These are phyloP conservation scores for Leucoraja ocellata DNA, from an alignment of 2,797 vertebrate genomes.

Conservation along the genomic window DNA sequence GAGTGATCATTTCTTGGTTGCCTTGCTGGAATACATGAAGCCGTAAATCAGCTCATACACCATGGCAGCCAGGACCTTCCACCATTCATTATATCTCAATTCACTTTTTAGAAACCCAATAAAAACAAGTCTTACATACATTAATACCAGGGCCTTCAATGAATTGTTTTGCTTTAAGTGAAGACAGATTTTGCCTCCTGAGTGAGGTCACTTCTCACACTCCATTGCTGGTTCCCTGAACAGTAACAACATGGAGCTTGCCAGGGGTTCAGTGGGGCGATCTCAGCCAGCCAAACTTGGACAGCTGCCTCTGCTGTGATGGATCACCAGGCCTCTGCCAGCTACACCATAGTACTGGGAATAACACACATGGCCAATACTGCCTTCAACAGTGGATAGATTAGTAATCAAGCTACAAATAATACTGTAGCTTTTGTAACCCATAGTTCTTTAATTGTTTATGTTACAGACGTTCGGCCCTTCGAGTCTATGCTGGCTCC, in stretches of 20 bases:
- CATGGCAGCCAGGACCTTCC: not conserved
- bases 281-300: conserved; percentile 76
- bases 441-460: no score
- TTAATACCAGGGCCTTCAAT: not conserved
- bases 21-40: not conserved
- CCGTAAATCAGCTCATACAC: not conserved
- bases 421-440: not conserved
- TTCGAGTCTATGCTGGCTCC: no score
- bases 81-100: not conserved
- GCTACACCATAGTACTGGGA: conserved; percentile 53
- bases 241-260: conserved; percentile 86
- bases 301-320: conserved; percentile 78
- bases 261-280: conserved; percentile 77
- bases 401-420: not conserved
- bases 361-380: conserved; percentile 45
- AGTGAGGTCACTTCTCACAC: conserved; percentile 45
- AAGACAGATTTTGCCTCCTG: not conserved
- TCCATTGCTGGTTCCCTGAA: conserved; percentile 57
- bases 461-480: no score
- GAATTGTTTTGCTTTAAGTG: conserved; percentile 25
- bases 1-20: not conserved
- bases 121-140: not conserved
- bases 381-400: not conserved
- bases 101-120: not conserved
- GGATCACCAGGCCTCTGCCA: conserved; percentile 71